These are phyloP conservation scores for Graptemys geographica DNA, from an alignment of 2,797 vertebrate genomes.

Conservation along the genomic window DNA sequence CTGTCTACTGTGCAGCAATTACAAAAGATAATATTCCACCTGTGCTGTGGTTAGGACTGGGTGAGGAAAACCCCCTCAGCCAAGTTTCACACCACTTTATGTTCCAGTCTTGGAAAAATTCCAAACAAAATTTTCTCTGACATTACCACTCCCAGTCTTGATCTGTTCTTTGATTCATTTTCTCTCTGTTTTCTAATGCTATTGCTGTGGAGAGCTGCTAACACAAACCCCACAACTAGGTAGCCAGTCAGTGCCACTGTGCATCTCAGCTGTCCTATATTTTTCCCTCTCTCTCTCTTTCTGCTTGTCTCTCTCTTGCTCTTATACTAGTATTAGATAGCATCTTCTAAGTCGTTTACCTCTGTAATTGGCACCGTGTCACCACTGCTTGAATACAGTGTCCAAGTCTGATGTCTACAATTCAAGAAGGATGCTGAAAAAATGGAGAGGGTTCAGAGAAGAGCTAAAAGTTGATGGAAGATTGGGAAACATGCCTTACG, in stretches of 20 bases:
- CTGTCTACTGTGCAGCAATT: no score
- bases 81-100: accelerated
- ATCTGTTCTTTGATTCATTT: constrained; percentile 28
- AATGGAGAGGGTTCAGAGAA: not conserved
- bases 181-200: not conserved
- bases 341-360: not conserved
- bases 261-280: not conserved
- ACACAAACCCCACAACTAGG: not conserved
- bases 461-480: not conserved
- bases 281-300: not conserved
- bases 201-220: not conserved
- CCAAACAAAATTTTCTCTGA: not conserved
- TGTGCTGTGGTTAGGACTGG: not conserved
- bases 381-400: not conserved
- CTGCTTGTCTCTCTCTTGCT: not conserved
- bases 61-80: not conserved
- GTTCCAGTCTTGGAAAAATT: not conserved
- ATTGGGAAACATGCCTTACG: not conserved
- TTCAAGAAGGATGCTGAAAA: not conserved
- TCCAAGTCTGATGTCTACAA: not conserved
- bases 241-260: not conserved
- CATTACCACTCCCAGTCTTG: not conserved
- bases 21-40: not conserved
- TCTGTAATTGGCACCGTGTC: not conserved
- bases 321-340: not conserved